A percentile compares a stretch with the other conserved stretches of the same genome.
Evolutionary conservation across 2,888 invertebrate species (phyloP).

Genomic region (Ormyrus nitidulus): DNA sequence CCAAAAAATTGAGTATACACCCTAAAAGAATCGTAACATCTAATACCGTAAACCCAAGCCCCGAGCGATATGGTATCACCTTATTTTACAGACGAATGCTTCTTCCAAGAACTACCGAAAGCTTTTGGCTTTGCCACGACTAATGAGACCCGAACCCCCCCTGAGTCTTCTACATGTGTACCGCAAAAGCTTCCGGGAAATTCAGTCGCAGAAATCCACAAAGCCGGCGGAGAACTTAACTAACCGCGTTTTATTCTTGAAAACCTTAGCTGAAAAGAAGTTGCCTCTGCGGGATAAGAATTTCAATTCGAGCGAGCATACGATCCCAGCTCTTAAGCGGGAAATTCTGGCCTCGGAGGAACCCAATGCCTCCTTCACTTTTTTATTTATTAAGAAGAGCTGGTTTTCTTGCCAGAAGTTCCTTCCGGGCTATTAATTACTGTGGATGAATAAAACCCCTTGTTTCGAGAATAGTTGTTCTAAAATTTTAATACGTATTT

Average conservation of each 20-base stretch:
- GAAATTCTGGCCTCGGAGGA: conserved; percentile 18
- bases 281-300: conserved; percentile 30
- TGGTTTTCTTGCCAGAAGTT: background rate
- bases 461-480: too few species aligned
- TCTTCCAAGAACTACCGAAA: background rate
- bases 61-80: too few species aligned
- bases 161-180: background rate
- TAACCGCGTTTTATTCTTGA: conserved; percentile 35
- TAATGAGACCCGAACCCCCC: conserved; percentile 36
- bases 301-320: conserved; percentile 36
- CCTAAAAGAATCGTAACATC: too few species aligned
- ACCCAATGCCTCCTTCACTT: conserved; percentile 24
- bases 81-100: background rate
- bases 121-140: conserved; percentile 24
- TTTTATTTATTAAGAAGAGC: conserved; percentile 11
- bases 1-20: too few species aligned
- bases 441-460: too few species aligned
- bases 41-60: too few species aligned
- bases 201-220: conserved; percentile 20
- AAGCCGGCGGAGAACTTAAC: conserved; percentile 11
- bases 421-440: conserved; percentile 2
- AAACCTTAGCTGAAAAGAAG: conserved; percentile 27
- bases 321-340: conserved; percentile 16
- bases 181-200: conserved; percentile 7
- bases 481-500: too few species aligned